phyloP scores from a whole-genome alignment of 2,797 vertebrate species.

The Chelidonichthys spinosus region DNA sequence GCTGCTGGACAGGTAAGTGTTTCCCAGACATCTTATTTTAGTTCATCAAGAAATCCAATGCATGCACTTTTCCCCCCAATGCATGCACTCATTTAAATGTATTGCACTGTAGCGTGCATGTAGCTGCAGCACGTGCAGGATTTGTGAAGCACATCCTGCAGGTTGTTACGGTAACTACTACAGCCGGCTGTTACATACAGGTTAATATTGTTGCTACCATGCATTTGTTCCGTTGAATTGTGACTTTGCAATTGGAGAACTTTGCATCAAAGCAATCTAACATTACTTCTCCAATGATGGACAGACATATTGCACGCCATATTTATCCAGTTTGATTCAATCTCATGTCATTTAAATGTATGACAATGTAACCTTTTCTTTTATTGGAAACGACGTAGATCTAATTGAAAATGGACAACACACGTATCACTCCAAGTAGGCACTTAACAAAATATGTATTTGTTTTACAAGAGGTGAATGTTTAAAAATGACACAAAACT shows the following conservation, averaged over 20 bases:
- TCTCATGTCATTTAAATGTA: background rate
- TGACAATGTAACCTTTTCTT: background rate
- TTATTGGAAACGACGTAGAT: background rate
- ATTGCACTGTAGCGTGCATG: accelerated
- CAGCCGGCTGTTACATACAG: background rate
- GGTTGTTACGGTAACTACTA: background rate
- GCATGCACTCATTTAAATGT: constrained; percentile 4
- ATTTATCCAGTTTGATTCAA: background rate
- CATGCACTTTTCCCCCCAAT: background rate
- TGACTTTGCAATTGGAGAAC: background rate
- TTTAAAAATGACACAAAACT: background rate
- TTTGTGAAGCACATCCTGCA: constrained; percentile 2
- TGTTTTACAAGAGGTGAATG: background rate
- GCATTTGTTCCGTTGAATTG: background rate
- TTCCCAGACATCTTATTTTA: background rate
- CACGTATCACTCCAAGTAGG: no score
- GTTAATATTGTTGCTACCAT: background rate
- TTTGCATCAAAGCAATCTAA: background rate
- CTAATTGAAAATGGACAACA: background rate
- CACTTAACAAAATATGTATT: background rate
- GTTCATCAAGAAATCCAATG: background rate
- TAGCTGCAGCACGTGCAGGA: constrained; percentile 11
- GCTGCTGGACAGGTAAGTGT: constrained; percentile 54
- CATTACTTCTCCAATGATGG: background rate
- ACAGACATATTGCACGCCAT: background rate